These are phyloP conservation scores for Coregonus clupeaformis DNA, from an alignment of 2,113 vertebrate species.

Conservation along the genomic window DNA sequence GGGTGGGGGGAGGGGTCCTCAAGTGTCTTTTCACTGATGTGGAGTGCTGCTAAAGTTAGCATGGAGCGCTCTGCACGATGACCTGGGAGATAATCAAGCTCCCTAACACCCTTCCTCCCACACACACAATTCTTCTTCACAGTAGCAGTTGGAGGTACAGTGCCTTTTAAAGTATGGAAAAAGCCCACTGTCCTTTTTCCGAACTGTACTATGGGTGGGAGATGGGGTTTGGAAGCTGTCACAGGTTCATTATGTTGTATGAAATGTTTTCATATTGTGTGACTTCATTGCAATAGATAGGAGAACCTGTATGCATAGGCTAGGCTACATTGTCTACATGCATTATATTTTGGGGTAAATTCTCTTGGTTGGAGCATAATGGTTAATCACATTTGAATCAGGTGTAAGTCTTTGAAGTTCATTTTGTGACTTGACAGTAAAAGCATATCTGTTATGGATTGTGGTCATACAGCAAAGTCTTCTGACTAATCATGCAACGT, in stretches of 20 bases:
- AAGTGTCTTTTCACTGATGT: constrained; percentile 64
- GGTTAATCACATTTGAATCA: neutral
- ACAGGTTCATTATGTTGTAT: neutral
- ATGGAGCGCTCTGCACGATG: constrained; percentile 45
- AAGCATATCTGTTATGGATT: no score
- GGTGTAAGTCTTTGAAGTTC: neutral
- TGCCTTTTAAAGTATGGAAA: constrained; percentile 43
- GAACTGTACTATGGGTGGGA: neutral
- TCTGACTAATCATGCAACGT: no score
- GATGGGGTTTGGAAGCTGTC: neutral
- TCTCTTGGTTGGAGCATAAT: neutral
- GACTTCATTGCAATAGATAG: neutral
- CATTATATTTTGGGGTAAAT: neutral
- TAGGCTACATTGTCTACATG: no score
- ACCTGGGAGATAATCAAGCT: constrained; percentile 1
- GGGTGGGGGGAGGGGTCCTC: constrained; percentile 52
- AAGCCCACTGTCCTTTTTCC: constrained; percentile 22
- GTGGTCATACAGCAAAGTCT: no score
- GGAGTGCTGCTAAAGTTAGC: constrained; percentile 68
- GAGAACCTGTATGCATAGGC: no score
- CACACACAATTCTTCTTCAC: no score
- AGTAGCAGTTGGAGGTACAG: neutral
- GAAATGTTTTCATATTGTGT: neutral
- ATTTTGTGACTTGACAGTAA: no score
- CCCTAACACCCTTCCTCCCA: no score